phyloP scores from a whole-genome alignment of 2,797 vertebrate genomes.

The Crypturellus tataupa region DNA sequence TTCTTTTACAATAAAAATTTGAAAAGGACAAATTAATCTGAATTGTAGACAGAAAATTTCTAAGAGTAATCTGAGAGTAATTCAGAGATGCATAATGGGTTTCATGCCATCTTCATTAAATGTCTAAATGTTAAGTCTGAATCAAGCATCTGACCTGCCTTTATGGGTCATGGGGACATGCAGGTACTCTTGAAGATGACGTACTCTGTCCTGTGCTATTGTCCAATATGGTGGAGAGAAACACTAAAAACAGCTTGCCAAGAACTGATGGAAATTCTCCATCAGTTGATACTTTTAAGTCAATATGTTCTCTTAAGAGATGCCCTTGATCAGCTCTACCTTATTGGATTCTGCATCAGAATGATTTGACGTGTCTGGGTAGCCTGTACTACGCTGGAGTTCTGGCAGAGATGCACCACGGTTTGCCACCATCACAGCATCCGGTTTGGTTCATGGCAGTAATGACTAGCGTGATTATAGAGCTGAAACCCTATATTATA shows the following conservation, averaged over 20 bases:
- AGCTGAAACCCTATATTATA: neutral
- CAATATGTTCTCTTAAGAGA: neutral
- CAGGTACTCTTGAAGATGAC: neutral
- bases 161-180: neutral
- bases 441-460: neutral
- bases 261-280: neutral
- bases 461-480: neutral
- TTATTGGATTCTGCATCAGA: neutral
- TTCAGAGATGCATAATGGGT: neutral
- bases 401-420: neutral
- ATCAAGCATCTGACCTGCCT: neutral
- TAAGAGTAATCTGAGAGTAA: neutral
- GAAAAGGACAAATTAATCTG: neutral
- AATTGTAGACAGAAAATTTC: neutral
- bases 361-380: neutral
- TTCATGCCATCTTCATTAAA: neutral
- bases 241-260: neutral
- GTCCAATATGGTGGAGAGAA: neutral
- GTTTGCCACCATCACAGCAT: neutral
- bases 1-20: conserved; percentile 10
- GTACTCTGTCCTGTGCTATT: neutral
- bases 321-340: neutral
- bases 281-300: neutral
- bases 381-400: neutral
- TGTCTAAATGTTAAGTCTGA: neutral